Percentiles rank a stretch among this genome's conserved stretches.
phyloP scores from a whole-genome alignment of 2,797 vertebrate genomes.

The Gallirallus australis region DNA sequence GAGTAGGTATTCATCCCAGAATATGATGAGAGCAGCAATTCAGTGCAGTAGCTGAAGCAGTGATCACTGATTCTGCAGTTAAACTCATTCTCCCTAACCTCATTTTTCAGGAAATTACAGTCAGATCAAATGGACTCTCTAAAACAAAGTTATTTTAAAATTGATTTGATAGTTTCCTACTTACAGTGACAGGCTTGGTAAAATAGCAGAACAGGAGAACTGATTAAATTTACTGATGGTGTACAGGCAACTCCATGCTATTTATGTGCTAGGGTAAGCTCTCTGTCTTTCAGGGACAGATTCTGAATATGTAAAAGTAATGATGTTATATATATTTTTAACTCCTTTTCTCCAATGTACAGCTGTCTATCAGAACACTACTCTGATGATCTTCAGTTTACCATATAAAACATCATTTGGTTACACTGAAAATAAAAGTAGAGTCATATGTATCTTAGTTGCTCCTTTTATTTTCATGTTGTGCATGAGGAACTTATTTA shows the following conservation, averaged over 20 bases:
- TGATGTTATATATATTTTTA: neutral
- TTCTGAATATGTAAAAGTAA: neutral
- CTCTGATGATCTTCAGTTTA: neutral
- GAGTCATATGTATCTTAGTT: neutral
- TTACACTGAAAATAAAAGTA: neutral
- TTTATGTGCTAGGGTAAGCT: neutral
- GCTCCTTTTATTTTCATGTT: neutral
- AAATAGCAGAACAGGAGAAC: neutral
- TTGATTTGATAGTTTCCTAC: neutral
- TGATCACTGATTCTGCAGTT: neutral
- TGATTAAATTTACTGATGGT: neutral
- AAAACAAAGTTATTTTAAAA: constrained; percentile 21
- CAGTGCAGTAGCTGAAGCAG: neutral
- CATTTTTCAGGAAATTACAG: constrained; percentile 7
- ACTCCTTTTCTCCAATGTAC: neutral
- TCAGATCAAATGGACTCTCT: neutral
- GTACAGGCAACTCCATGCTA: neutral
- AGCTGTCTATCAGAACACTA: neutral
- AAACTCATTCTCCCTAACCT: neutral
- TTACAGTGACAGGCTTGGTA: neutral
- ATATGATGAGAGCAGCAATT: neutral
- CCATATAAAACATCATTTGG: neutral
- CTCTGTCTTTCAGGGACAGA: neutral
- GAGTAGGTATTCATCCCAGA: neutral
- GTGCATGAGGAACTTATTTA: neutral